Evolutionary conservation across 2,888 invertebrate genomes (phyloP).

Genomic region (Pandemis heparana): DNA sequence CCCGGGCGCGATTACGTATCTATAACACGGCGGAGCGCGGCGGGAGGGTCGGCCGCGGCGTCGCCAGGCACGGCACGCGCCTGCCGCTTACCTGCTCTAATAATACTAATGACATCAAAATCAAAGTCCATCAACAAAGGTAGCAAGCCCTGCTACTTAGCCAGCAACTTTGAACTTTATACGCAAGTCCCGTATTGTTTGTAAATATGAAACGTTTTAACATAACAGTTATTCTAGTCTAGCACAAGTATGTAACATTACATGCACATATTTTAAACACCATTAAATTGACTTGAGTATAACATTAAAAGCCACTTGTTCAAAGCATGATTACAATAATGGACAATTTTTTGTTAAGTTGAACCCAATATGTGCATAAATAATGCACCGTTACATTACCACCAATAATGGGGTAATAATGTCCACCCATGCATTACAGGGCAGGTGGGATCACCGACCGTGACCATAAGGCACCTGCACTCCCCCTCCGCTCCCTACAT

Average conservation of each 20-base stretch:
- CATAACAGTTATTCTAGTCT: neutral
- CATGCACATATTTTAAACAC: neutral
- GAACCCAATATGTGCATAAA: constrained; percentile 48
- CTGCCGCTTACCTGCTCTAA: constrained; percentile 52
- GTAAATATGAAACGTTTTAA: constrained; percentile 23
- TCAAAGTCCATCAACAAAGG: constrained; percentile 9
- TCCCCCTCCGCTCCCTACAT: constrained; percentile 63
- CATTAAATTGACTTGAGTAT: neutral
- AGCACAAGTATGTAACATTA: neutral
- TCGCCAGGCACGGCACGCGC: constrained; percentile 75
- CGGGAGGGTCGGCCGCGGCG: constrained; percentile 64
- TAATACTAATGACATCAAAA: constrained; percentile 34
- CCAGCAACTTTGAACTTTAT: constrained; percentile 23
- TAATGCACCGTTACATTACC: constrained; percentile 49
- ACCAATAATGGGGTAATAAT: constrained; percentile 56
- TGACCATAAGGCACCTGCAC: constrained; percentile 74
- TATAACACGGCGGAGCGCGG: constrained; percentile 68
- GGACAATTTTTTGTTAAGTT: constrained; percentile 21
- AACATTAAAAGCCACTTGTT: neutral
- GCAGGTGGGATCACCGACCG: constrained; percentile 77
- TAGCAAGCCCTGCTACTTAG: constrained; percentile 13
- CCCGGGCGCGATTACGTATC: constrained; percentile 60
- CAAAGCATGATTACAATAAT: neutral
- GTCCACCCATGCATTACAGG: constrained; percentile 69
- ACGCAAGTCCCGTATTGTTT: constrained; percentile 17